These are phyloP conservation scores for Tribolium madens DNA, from an alignment of 1,140 invertebrate genomes.

Conservation along the genomic window DNA sequence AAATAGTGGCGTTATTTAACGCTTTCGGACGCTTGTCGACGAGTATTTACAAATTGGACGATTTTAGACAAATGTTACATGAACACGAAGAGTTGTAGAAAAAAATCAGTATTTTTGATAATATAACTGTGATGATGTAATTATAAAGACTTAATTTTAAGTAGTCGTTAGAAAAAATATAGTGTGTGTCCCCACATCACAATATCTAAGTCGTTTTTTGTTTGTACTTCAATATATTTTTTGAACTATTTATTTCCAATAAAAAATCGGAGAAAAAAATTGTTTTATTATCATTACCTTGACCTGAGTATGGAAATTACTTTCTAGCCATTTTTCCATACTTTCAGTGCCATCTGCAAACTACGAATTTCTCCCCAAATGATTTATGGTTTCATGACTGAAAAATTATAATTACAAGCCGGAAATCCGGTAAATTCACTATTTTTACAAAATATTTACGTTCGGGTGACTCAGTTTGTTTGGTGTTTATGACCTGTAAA, in stretches of 20 bases:
- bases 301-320: too few relatives aligned
- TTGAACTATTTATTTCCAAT: neutral
- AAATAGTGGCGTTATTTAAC: slow-evolving; percentile 97
- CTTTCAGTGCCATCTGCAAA: too few relatives aligned
- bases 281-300: too few relatives aligned
- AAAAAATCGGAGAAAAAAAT: neutral
- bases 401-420: too few relatives aligned
- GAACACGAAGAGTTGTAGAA: neutral
- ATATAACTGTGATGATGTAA: slow-evolving; percentile 18
- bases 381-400: too few relatives aligned
- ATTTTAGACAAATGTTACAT: slow-evolving; percentile 76
- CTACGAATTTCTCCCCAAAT: too few relatives aligned
- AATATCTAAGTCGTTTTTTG: neutral
- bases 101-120: slow-evolving; percentile 2
- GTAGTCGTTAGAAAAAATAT: too few relatives aligned
- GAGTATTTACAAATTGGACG: slow-evolving; percentile 80
- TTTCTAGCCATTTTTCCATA: too few relatives aligned
- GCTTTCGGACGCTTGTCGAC: slow-evolving; percentile 77
- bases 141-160: slow-evolving; percentile 11
- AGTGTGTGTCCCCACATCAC: neutral
- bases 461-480: too few relatives aligned
- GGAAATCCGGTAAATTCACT: too few relatives aligned
- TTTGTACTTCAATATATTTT: neutral
- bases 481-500: too few relatives aligned
- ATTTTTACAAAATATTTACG: too few relatives aligned